Base-by-base conservation (phyloP, 2,797 vertebrate genomes). In the Thripadectes ignobilis region DNA sequence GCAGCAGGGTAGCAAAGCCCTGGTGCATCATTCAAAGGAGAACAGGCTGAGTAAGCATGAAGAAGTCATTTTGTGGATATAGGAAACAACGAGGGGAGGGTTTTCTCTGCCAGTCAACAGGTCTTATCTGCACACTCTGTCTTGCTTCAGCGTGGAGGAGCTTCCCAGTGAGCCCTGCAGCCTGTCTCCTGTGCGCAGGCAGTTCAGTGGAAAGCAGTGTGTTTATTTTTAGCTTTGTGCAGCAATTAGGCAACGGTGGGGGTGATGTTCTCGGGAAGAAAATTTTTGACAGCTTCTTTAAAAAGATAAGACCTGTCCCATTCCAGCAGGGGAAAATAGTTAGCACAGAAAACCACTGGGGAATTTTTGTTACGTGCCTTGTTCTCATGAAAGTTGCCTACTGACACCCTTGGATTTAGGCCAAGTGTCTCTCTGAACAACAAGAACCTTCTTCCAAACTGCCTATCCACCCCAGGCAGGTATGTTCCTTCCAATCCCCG, bases 351-450 rank as follows among this genome's bases (percentile, higher is more conserved):
- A 95, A 86, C 30, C 52, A 36, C 82, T 13, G 57, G 48, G 77
- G 88, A 26, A 41, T 84, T 95, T 95, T 59, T 48, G 27, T 83
- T 67, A 29, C 0, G 0, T 62, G 55, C 55, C 71, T 79, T 66
- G 27, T 29, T 91, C 63, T 92, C 90, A 85, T 85, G 73, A 93
- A 93, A 96, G 79, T 81, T 3, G 0, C 79, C 92, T 91, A 79
- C 39, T 90, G 88, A 94, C 91, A 94, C 58, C 76, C 24, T 90
- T 94, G 96, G 80, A 76, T 63, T 75, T 52, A 20, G 29, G 92
- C 92, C 95, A 96, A 67, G 32, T 1, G 4, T 46, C 74, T 92
- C 66, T 77, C 83, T 82, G 63, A 93, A 93, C 77, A 92, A 79
- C 80, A 65, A 55, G 77, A 93, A 86, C 46, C 46, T 90, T 89